A percentile compares a stretch with the other conserved stretches of the same genome.
These are phyloP conservation scores for Sebastes flavidus DNA, from an alignment of 2,797 vertebrate genomes.

Conservation along the genomic window DNA sequence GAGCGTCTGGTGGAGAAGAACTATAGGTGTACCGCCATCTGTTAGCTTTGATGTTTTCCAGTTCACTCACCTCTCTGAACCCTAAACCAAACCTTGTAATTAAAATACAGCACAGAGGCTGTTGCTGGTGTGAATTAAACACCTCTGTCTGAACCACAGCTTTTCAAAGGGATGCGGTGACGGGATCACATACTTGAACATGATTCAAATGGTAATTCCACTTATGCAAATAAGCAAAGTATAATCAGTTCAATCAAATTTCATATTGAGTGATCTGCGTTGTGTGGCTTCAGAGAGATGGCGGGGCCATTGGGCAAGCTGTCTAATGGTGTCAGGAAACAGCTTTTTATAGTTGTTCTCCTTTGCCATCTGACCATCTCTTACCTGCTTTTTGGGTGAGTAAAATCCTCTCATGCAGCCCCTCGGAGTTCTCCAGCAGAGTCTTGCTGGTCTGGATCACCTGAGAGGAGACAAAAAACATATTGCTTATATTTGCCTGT, in stretches of 20 bases:
- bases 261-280: neutral
- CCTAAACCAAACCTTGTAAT: constrained; percentile 31
- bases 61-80: constrained; percentile 6
- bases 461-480: constrained; percentile 72
- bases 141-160: constrained; percentile 12
- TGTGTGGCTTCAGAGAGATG: constrained; percentile 24
- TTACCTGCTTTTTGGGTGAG: constrained; percentile 95
- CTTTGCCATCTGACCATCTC: constrained; percentile 20
- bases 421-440: constrained; percentile 89
- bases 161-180: constrained; percentile 38
- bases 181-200: constrained; percentile 34
- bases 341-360: neutral
- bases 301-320: neutral
- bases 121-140: constrained; percentile 41
- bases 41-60: constrained; percentile 39
- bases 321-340: constrained; percentile 9
- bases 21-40: neutral
- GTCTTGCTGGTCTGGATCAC: constrained; percentile 94
- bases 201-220: constrained; percentile 58
- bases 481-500: constrained; percentile 20
- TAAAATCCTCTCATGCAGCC: constrained; percentile 90
- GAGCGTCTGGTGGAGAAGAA: neutral
- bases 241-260: constrained; percentile 28
- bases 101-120: constrained; percentile 31
- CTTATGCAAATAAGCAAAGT: constrained; percentile 21